Evolutionary conservation across 2,888 invertebrate species (phyloP).

Genomic region (Euzophera pinguis): DNA sequence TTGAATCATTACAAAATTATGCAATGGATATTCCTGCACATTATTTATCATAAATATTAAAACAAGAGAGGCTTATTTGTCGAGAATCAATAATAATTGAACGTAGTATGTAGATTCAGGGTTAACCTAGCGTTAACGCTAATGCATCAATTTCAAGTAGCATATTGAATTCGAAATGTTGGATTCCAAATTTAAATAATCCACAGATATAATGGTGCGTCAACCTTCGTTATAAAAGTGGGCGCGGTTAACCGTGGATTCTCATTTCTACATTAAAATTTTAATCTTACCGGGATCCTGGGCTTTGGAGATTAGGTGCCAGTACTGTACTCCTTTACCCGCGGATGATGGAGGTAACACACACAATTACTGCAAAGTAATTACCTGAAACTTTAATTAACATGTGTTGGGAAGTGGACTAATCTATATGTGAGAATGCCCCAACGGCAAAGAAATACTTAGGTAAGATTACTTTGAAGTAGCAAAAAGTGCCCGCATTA

Average conservation of each 20-base stretch:
- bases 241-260: slow-evolving; percentile 27
- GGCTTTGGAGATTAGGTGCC: slow-evolving; percentile 39
- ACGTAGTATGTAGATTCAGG: neutral
- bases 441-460: neutral
- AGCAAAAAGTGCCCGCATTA: slow-evolving; percentile 6
- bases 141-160: slow-evolving; percentile 5
- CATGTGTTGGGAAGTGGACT: neutral
- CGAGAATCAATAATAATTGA: slow-evolving; percentile 2
- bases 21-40: neutral
- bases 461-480: neutral
- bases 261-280: slow-evolving; percentile 45
- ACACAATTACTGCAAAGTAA: slow-evolving; percentile 6
- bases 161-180: slow-evolving; percentile 19
- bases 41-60: neutral
- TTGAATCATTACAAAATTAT: neutral
- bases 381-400: slow-evolving; percentile 9
- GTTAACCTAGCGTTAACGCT: neutral
- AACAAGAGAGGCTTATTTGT: neutral
- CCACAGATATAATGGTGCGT: slow-evolving; percentile 36
- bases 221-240: slow-evolving; percentile 40
- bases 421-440: neutral
- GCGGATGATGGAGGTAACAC: slow-evolving; percentile 7
- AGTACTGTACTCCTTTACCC: neutral
- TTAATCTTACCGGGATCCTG: slow-evolving; percentile 36
- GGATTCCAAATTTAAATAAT: slow-evolving; percentile 38